Evolutionary conservation across 2,888 invertebrate genomes (phyloP).

Genomic region (Lithophane socia): DNA sequence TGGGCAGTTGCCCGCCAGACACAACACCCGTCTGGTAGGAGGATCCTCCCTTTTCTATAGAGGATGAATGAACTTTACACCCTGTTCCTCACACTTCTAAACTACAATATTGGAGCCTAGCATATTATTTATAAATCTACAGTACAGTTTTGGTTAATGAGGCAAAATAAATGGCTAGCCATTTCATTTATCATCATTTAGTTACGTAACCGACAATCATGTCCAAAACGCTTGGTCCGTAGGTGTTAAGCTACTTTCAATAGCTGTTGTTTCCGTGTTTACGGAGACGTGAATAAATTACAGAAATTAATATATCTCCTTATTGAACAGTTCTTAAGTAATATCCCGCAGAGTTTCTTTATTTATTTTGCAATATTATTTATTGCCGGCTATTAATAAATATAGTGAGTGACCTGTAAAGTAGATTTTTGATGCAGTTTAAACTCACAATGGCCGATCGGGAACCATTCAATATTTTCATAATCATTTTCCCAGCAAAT

Average conservation of each 20-base stretch:
- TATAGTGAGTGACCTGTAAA: neutral
- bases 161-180: constrained; percentile 19
- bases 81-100: no score
- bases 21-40: no score
- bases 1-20: no score
- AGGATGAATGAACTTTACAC: no score
- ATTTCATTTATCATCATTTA: constrained; percentile 48
- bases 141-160: constrained; percentile 29
- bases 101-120: no score
- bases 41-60: no score
- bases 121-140: neutral
- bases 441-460: neutral
- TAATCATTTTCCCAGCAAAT: neutral
- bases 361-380: constrained; percentile 30
- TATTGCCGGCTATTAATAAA: constrained; percentile 5
- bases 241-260: constrained; percentile 60
- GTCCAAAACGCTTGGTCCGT: constrained; percentile 47
- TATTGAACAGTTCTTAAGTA: constrained; percentile 38
- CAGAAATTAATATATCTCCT: constrained; percentile 43
- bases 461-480: neutral
- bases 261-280: constrained; percentile 51
- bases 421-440: neutral
- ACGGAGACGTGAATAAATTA: constrained; percentile 55
- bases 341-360: constrained; percentile 32
- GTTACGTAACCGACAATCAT: constrained; percentile 48